phyloP scores from a whole-genome alignment of 2,797 vertebrate genomes.

The Bucorvus abyssinicus region DNA sequence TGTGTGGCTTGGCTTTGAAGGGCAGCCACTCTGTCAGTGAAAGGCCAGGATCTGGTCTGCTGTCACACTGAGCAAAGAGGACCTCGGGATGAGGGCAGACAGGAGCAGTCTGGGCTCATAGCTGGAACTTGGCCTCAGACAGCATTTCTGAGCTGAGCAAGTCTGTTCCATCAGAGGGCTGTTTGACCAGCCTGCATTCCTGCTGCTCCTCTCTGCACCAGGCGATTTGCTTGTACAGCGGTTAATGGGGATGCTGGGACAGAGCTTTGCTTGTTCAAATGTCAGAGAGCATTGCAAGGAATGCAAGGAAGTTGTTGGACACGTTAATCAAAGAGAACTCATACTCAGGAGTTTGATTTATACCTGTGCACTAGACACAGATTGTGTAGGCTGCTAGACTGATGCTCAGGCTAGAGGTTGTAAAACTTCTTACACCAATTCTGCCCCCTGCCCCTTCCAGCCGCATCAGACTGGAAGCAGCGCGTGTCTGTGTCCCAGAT shows the following conservation, averaged over 20 bases:
- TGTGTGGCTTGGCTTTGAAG: neutral
- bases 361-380: neutral
- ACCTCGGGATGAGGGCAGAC: neutral
- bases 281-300: slow-evolving; percentile 43
- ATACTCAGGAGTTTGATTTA: slow-evolving; percentile 34
- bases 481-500: neutral
- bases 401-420: neutral
- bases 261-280: slow-evolving; percentile 37
- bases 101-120: neutral
- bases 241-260: slow-evolving; percentile 20
- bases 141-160: slow-evolving; percentile 9
- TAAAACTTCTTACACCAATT: neutral
- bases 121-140: neutral
- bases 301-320: slow-evolving; percentile 41
- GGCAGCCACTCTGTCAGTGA: neutral
- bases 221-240: neutral
- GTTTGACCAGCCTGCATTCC: slow-evolving; percentile 21
- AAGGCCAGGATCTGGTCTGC: neutral
- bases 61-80: neutral
- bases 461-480: neutral
- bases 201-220: slow-evolving; percentile 22
- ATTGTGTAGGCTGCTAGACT: neutral
- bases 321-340: slow-evolving; percentile 34
- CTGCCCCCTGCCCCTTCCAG: slow-evolving; percentile 37
- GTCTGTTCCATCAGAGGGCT: slow-evolving; percentile 19